Conservation (phyloP, 2,888 invertebrate species). For the Acronicta psi region DNA sequence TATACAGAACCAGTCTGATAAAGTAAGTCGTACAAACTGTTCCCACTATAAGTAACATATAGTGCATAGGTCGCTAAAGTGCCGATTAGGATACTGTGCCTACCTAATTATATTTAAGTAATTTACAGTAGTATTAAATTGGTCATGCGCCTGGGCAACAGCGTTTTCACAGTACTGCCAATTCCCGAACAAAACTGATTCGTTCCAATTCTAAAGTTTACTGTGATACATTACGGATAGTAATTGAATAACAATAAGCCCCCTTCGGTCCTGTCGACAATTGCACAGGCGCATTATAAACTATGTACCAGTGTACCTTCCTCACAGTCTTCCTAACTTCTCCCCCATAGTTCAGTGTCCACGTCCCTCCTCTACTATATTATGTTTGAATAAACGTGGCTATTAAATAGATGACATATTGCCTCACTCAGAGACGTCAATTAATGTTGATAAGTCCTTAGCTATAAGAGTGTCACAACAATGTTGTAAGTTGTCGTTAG, state of each 20-base stretch:
- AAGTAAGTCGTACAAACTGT: constrained; percentile 34
- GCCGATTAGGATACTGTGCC: constrained; percentile 19
- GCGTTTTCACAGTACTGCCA: background rate
- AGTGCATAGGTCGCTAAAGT: constrained; percentile 24
- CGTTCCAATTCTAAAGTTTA: no score
- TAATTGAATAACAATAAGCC: no score
- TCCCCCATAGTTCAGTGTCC: constrained; percentile 23
- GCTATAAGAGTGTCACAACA: no score
- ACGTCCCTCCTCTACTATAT: constrained; percentile 18
- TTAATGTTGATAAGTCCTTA: no score
- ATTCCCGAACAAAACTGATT: no score
- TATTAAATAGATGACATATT: constrained; percentile 27
- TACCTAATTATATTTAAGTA: no score
- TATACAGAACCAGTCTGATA: constrained; percentile 18
- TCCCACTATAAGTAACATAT: constrained; percentile 11
- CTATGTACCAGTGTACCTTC: background rate
- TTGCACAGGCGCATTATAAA: background rate
- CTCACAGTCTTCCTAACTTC: constrained; percentile 30
- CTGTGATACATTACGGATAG: background rate
- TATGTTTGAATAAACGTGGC: constrained; percentile 29
- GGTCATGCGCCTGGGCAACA: background rate
- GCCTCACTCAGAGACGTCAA: no score
- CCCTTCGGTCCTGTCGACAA: background rate
- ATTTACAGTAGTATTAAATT: background rate
- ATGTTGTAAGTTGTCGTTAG: no score